A percentile compares a stretch with the other conserved stretches of the same genome.
These are phyloP conservation scores for Apodemus speciosus DNA, from an alignment of 2,113 vertebrate genomes.

Conservation along the genomic window DNA sequence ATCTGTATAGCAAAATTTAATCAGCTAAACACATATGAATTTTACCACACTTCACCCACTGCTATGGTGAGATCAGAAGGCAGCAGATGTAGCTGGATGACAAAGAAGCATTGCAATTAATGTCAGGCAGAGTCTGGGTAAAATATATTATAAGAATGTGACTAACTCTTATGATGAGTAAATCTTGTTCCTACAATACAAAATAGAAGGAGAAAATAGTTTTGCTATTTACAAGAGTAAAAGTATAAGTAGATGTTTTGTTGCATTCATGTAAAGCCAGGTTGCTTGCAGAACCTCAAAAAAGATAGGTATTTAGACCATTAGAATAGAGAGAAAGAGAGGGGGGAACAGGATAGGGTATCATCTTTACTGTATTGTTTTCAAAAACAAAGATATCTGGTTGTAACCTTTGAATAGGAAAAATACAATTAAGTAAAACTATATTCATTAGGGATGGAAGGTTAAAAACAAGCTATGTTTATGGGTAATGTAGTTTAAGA, in stretches of 20 bases:
- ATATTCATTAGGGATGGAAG: background rate
- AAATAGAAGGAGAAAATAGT: conserved; percentile 18
- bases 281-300: background rate
- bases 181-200: background rate
- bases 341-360: background rate
- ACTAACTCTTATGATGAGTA: conserved; percentile 47
- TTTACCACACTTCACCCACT: conserved; percentile 41
- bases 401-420: background rate
- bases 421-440: background rate
- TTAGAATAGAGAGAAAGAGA: background rate
- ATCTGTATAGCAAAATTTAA: background rate
- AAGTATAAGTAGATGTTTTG: conserved; percentile 17
- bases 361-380: background rate
- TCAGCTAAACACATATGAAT: conserved; percentile 69
- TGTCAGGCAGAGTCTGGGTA: conserved; percentile 39
- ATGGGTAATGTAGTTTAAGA: background rate
- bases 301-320: background rate
- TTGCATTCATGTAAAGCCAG: background rate
- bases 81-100: conserved; percentile 32
- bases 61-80: conserved; percentile 49
- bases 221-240: conserved; percentile 45
- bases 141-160: conserved; percentile 39
- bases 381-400: too few species aligned
- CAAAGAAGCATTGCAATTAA: conserved; percentile 56
- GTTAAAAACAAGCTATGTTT: background rate